phyloP scores from a whole-genome alignment of 1,140 invertebrate genomes.

The Drosophila lacteicornis region DNA sequence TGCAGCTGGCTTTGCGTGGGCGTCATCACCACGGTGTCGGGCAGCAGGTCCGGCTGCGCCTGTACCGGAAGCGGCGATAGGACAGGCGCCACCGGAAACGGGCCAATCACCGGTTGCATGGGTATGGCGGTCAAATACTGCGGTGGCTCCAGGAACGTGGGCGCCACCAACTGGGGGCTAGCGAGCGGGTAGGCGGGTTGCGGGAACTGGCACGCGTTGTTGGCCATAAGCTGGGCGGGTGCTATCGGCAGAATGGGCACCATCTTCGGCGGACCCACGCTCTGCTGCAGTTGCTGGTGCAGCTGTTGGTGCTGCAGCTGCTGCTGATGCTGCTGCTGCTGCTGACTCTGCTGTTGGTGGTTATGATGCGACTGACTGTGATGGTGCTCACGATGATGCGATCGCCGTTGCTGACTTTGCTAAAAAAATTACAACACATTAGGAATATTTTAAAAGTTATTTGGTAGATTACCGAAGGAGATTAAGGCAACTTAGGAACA shows the following conservation, averaged over 20 bases:
- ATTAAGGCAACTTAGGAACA: no score
- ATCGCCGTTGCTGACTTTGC: conserved; percentile 70
- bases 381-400: conserved; percentile 46
- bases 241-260: conserved; percentile 65
- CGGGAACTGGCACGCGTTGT: conserved; percentile 63
- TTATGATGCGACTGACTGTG: conserved; percentile 50
- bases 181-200: conserved; percentile 69
- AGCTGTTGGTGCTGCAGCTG: conserved; percentile 52
- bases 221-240: conserved; percentile 57
- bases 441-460: background rate
- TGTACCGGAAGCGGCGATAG: conserved; percentile 80
- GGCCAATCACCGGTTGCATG: conserved; percentile 86
- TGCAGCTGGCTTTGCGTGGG: conserved; percentile 89
- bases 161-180: conserved; percentile 75
- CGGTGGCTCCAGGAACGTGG: conserved; percentile 86
- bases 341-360: conserved; percentile 51
- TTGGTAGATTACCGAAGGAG: background rate
- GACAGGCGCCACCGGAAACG: conserved; percentile 80
- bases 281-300: conserved; percentile 49
- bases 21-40: conserved; percentile 85
- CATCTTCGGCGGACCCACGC: conserved; percentile 53
- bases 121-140: conserved; percentile 88
- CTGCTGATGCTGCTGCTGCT: conserved; percentile 49
- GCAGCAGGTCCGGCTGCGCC: conserved; percentile 60
- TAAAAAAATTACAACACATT: conserved; percentile 1